Evolutionary conservation across 2,113 vertebrate genomes (phyloP), one percentile per base, ranked within the genome.

Genomic region (Aspiorhynchus laticeps): DNA sequence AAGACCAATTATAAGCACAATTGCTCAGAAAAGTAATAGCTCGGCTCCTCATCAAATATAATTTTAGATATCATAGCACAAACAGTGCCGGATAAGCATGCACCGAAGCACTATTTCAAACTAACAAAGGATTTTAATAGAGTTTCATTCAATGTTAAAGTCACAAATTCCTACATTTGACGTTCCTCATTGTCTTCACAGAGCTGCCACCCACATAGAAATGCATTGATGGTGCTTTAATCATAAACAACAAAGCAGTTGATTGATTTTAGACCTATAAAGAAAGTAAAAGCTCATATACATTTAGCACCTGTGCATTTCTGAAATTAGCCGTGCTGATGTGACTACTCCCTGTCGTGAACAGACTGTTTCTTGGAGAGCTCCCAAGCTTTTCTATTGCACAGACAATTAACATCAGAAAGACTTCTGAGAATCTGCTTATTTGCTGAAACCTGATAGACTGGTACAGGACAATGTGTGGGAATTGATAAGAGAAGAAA

Each of bases 361-460:
- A 80, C 33, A 63, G 53, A 26, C 19, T 61, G 78, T 61, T 78
- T 48, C 19, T 78, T 31, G 26, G 26, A 56, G 5, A 36, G 15
- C 12, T 79, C 33, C 6, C 11, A 80, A 63, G 79, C 4, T 7
- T 63, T 61, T 80, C 14, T 41, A 63, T 2, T 19, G 33, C 59
- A 24, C 78, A 80, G 41, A 19, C 7, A 80, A 38, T 80, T 79
- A 41, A n/a, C 12, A 41, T 36, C 5, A 63, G 24, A 59, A 24
- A 19, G 7, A 51, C n/a, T 59, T 79, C 61, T 59, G 51, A 33
- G 21, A 80, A 80, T n/a, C 21, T n/a, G 28, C 31, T 36, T 59
- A 36, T 56, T 78, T 36, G 28, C 77, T 36, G 19, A 36, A 79
- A 59, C 46, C 77, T 63, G 78, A 63, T 80, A 80, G 8, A 61